Percentiles rank a stretch among this genome's conserved stretches.
Evolutionary conservation across 2,797 vertebrate species (phyloP).

Genomic region (Cyprinella venusta): DNA sequence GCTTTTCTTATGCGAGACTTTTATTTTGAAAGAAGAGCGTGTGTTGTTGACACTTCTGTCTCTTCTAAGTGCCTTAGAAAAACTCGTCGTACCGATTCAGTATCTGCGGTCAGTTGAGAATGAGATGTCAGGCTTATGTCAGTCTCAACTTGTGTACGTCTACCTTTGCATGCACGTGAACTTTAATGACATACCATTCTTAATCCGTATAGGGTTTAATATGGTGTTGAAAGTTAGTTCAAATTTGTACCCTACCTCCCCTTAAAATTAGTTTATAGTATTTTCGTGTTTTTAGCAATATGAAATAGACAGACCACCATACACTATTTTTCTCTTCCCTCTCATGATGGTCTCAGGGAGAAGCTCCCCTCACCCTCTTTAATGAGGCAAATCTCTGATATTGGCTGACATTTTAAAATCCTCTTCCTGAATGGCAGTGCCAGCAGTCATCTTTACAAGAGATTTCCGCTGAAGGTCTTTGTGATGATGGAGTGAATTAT

Average conservation of each 20-base stretch:
- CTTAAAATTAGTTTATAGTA: not conserved
- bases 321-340: slow-evolving; percentile 61
- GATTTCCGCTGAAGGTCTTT: slow-evolving; percentile 72
- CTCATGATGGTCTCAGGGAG: slow-evolving; percentile 69
- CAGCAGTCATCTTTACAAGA: slow-evolving; percentile 80
- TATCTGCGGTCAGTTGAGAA: too few relatives aligned
- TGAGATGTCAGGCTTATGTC: too few relatives aligned
- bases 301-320: not conserved
- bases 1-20: too few relatives aligned
- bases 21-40: too few relatives aligned
- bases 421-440: slow-evolving; percentile 78
- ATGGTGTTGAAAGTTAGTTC: not conserved
- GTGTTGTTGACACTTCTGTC: too few relatives aligned
- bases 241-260: not conserved
- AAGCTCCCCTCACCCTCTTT: slow-evolving; percentile 64
- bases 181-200: too few relatives aligned
- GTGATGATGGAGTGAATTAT: slow-evolving; percentile 80
- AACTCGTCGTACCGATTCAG: too few relatives aligned
- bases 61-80: too few relatives aligned
- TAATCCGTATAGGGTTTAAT: too few relatives aligned
- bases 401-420: slow-evolving; percentile 82
- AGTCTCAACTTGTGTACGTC: too few relatives aligned
- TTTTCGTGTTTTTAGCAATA: not conserved
- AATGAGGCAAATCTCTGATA: slow-evolving; percentile 79
- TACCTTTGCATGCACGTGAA: too few relatives aligned